phyloP scores from a whole-genome alignment of 2,113 vertebrate genomes.

The Neolamprologus variostigma region DNA sequence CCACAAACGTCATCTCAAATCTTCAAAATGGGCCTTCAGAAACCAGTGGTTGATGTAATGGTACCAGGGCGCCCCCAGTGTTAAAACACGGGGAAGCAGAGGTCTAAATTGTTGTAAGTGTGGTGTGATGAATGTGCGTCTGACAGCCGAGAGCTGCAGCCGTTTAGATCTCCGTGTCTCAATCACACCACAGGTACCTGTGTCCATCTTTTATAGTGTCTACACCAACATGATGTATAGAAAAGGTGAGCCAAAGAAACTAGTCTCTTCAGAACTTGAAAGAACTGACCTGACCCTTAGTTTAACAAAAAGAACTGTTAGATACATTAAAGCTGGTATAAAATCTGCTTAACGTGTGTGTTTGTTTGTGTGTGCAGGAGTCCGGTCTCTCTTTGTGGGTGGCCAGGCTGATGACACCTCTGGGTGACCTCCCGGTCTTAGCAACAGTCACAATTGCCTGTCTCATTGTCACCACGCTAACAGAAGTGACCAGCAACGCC shows the following conservation, averaged over 20 bases:
- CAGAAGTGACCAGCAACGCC: slow-evolving; percentile 90
- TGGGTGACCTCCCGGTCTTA: slow-evolving; percentile 79
- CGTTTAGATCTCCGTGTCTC: background rate
- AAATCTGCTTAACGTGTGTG: background rate
- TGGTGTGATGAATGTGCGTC: background rate
- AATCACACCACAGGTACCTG: background rate
- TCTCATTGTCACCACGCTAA: slow-evolving; percentile 85
- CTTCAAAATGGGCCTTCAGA: background rate
- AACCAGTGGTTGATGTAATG: background rate
- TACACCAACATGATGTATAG: background rate
- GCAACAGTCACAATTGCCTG: slow-evolving; percentile 76
- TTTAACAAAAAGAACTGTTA: background rate
- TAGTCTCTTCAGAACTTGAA: fast-evolving
- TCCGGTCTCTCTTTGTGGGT: slow-evolving; percentile 85
- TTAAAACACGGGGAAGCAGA: background rate
- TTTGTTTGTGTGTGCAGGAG: slow-evolving; percentile 56
- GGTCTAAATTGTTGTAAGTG: background rate
- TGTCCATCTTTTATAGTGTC: background rate
- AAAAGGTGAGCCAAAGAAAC: background rate
- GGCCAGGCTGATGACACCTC: slow-evolving; percentile 78
- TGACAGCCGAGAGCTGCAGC: background rate
- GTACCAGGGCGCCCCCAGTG: fast-evolving
- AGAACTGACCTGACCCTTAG: fast-evolving
- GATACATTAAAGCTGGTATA: background rate
- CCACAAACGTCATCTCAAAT: background rate